Conservation (phyloP, 1,140 invertebrate species). For the Eueides isabella region DNA sequence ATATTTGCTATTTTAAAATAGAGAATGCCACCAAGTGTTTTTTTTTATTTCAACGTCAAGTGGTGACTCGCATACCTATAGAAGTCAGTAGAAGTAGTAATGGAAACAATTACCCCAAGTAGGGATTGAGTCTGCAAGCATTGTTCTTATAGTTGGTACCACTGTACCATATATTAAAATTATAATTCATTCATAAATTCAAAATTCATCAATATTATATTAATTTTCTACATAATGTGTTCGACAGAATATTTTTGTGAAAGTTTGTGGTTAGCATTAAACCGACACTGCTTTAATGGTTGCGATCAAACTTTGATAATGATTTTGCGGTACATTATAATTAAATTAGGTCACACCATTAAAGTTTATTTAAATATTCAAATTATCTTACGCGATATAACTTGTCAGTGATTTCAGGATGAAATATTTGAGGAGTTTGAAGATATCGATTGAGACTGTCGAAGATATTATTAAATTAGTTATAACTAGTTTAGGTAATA, state of each 20-base stretch:
- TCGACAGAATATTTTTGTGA: constrained; percentile 18
- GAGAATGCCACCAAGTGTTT: too few species aligned
- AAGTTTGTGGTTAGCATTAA: constrained; percentile 16
- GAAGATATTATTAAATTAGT: constrained; percentile 4
- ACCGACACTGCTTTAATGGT: constrained; percentile 20
- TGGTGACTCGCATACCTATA: too few species aligned
- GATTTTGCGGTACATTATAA: constrained; percentile 6
- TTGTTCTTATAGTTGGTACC: too few species aligned
- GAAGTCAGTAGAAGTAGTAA: too few species aligned
- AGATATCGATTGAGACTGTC: neutral
- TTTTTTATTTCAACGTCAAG: too few species aligned
- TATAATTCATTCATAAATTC: too few species aligned
- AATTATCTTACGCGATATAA: neutral
- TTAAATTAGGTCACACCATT: constrained; percentile 10
- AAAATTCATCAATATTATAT: too few species aligned
- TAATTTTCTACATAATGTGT: neutral
- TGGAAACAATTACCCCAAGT: too few species aligned
- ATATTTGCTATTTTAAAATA: too few species aligned
- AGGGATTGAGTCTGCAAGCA: too few species aligned
- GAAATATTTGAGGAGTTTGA: neutral
- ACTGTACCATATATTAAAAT: too few species aligned
- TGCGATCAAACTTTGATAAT: constrained; percentile 22
- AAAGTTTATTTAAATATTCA: constrained; percentile 11
- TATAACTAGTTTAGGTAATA: neutral
- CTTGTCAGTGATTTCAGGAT: neutral